Percentiles rank a stretch among this genome's conserved stretches.
phyloP scores from a whole-genome alignment of 2,113 vertebrate genomes.

The Lepus timidus region DNA sequence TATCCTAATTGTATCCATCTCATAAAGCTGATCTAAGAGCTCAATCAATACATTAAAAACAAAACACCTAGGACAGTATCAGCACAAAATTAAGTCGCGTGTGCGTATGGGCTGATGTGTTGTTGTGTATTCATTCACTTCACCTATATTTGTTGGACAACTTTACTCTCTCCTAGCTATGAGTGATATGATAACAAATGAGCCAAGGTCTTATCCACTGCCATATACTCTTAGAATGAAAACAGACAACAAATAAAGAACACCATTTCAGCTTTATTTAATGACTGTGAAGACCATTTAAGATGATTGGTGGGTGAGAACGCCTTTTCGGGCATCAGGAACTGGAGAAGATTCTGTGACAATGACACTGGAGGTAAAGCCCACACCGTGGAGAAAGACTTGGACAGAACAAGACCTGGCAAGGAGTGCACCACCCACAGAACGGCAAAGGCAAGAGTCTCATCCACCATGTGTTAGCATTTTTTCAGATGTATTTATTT shows the following conservation, averaged over 20 bases:
- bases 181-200: not conserved
- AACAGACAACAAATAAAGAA: not conserved
- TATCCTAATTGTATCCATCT: not conserved
- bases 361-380: not conserved
- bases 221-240: not conserved
- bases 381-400: not conserved
- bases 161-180: not conserved
- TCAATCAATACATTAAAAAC: not conserved
- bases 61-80: no score
- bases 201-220: not conserved
- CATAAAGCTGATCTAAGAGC: not conserved
- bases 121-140: not conserved
- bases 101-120: accelerated
- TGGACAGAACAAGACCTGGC: not conserved
- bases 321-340: not conserved
- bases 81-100: accelerated
- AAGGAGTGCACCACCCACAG: accelerated
- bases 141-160: accelerated
- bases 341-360: not conserved
- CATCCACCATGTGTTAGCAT: no score
- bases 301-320: not conserved
- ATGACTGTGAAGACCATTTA: not conserved
- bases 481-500: no score
- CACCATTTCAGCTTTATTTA: not conserved
- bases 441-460: not conserved